A percentile compares a stretch with the other conserved stretches of the same genome.
Conservation (phyloP, 2,888 invertebrate genomes). For the Nipponacmea schrenckii region DNA sequence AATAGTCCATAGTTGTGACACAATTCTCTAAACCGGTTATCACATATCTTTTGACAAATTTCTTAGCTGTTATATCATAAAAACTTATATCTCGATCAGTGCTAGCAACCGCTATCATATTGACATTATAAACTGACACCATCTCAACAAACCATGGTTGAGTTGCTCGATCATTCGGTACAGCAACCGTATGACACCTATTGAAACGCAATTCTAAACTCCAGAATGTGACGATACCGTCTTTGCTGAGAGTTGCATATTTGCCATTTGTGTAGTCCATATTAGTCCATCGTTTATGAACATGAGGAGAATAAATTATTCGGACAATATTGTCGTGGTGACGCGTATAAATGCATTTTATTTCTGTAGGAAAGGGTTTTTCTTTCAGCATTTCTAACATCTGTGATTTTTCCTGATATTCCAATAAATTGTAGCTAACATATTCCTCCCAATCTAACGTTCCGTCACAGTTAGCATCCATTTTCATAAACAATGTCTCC, state of each 20-base stretch:
- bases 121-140: conserved; percentile 80
- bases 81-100: conserved; percentile 83
- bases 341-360: conserved; percentile 73
- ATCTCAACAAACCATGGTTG: conserved; percentile 78
- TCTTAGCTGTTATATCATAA: conserved; percentile 72
- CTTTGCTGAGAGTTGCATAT: conserved; percentile 79
- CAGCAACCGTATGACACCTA: conserved; percentile 22
- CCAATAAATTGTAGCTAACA: conserved; percentile 80
- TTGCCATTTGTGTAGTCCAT: conserved; percentile 74
- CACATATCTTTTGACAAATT: conserved; percentile 72
- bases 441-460: conserved; percentile 80
- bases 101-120: conserved; percentile 81
- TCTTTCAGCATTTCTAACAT: conserved; percentile 54
- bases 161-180: conserved; percentile 71
- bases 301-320: conserved; percentile 45
- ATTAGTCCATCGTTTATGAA: conserved; percentile 31
- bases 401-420: conserved; percentile 70
- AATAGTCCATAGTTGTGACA: conserved; percentile 73
- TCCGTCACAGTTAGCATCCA: conserved; percentile 72
- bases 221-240: conserved; percentile 83
- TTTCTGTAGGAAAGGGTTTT: conserved; percentile 48
- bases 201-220: conserved; percentile 74
- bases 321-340: conserved; percentile 77
- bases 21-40: conserved; percentile 76
- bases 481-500: conserved; percentile 60